These are phyloP conservation scores for Naso thynnoides DNA, from an alignment of 2,797 vertebrate genomes.

Conservation along the genomic window DNA sequence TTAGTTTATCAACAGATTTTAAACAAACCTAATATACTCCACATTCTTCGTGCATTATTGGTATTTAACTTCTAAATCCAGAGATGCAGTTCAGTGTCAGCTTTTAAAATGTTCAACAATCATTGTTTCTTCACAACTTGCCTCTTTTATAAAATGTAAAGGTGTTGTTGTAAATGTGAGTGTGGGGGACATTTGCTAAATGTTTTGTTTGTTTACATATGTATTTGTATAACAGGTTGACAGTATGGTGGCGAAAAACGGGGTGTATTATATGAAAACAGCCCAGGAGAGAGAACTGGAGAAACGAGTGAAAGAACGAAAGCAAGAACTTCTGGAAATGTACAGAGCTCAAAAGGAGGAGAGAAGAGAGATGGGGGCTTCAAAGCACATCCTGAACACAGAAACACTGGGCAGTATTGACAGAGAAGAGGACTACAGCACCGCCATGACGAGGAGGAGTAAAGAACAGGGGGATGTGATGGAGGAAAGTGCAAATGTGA, in stretches of 20 bases:
- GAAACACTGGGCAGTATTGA: not conserved
- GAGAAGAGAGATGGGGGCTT: not conserved
- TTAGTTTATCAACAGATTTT: not conserved
- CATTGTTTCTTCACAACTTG: not conserved
- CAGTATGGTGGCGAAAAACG: constrained; percentile 65
- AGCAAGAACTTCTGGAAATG: constrained; percentile 51
- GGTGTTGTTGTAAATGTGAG: not conserved
- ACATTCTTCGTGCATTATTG: no score
- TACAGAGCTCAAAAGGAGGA: constrained; percentile 50
- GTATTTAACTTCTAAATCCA: not conserved
- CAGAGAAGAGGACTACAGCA: constrained; percentile 12
- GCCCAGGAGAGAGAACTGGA: constrained; percentile 56
- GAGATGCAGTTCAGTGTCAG: not conserved
- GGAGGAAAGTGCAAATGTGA: constrained; percentile 35
- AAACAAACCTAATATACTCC: no score
- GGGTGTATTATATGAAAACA: constrained; percentile 52
- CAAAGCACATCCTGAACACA: not conserved
- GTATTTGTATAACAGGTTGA: constrained; percentile 76
- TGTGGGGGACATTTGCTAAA: not conserved
- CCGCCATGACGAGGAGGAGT: constrained; percentile 15
- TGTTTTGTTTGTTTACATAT: not conserved
- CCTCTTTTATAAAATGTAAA: not conserved
- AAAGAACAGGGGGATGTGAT: constrained; percentile 9
- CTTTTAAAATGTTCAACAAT: not conserved
- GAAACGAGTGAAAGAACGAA: constrained; percentile 45